Percentiles rank a stretch among this genome's conserved stretches.
Evolutionary conservation across 2,113 vertebrate genomes (phyloP).

Genomic region (Coracopsis vasa): DNA sequence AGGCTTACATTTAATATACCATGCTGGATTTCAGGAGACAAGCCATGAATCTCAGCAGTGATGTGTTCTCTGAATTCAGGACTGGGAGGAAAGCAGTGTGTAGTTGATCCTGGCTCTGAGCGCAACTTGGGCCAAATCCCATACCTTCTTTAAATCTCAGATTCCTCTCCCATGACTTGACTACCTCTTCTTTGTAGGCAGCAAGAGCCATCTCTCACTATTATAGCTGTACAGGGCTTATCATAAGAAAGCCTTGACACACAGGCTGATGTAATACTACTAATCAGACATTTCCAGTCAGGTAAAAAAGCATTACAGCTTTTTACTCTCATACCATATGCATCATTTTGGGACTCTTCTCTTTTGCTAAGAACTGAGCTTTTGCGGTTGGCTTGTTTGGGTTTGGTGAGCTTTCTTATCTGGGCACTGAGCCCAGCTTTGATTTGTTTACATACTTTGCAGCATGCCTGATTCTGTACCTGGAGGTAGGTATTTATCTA

Average conservation of each 20-base stretch:
- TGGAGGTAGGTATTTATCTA: background rate
- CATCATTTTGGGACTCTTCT: background rate
- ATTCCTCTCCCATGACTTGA: background rate
- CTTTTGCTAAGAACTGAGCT: background rate
- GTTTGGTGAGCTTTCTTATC: background rate
- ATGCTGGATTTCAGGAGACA: background rate
- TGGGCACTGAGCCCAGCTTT: conserved; percentile 19
- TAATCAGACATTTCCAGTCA: background rate
- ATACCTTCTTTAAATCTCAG: background rate
- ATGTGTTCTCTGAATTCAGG: background rate
- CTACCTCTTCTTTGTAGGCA: background rate
- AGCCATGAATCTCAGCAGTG: background rate
- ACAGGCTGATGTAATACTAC: background rate
- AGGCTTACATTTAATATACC: background rate
- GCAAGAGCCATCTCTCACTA: background rate
- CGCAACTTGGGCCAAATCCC: background rate
- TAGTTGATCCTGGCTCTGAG: background rate
- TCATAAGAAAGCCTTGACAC: background rate
- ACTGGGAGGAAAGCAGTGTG: background rate
- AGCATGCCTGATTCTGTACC: background rate
- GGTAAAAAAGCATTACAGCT: background rate
- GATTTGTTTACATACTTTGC: conserved; percentile 21
- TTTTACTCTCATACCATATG: background rate
- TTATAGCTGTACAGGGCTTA: background rate
- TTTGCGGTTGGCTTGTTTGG: background rate